phyloP scores from a whole-genome alignment of 2,888 invertebrate species.

The Anodontia alba region DNA sequence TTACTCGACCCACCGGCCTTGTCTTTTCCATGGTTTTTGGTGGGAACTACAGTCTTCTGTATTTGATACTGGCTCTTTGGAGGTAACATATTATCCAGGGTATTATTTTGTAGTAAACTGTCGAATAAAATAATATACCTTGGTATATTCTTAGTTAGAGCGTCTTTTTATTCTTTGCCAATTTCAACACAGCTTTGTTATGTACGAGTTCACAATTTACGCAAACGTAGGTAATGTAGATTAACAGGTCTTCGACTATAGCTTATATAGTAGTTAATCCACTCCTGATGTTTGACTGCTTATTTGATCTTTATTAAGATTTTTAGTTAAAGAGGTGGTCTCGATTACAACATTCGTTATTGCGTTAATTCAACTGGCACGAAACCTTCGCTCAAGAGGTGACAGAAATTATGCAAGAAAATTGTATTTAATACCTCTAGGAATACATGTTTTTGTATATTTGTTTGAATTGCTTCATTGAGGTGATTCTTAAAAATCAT shows the following conservation, averaged over 20 bases:
- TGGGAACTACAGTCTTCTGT: neutral
- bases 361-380: no score
- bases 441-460: no score
- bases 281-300: neutral
- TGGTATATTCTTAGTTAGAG: no score
- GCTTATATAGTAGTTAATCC: constrained; percentile 2
- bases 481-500: no score
- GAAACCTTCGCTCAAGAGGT: no score
- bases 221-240: neutral
- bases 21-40: neutral
- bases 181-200: no score
- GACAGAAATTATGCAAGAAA: no score
- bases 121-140: no score
- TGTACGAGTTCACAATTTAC: neutral
- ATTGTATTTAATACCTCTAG: no score
- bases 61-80: constrained; percentile 1
- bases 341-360: neutral
- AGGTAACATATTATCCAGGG: neutral
- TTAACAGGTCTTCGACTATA: neutral
- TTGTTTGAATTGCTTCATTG: no score
- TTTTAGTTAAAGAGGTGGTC: neutral
- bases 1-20: neutral
- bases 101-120: neutral
- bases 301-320: neutral
- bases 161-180: no score